Conservation (phyloP, 2,113 vertebrate genomes). For the Nerophis ophidion region DNA sequence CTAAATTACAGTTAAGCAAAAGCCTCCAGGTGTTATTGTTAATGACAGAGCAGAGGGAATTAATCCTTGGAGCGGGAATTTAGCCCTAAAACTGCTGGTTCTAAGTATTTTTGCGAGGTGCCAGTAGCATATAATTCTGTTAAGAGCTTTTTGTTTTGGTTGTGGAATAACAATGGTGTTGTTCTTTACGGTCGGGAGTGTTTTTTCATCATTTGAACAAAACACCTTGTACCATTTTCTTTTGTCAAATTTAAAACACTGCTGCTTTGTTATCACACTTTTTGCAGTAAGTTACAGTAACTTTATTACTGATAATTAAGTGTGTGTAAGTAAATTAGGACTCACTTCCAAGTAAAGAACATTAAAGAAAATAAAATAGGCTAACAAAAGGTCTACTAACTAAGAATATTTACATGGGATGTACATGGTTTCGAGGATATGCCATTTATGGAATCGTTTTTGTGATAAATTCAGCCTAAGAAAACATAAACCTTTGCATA, state of each 20-base stretch:
- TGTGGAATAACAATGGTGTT: constrained; percentile 8
- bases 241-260: background rate
- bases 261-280: background rate
- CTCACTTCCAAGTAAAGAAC: background rate
- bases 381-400: constrained; percentile 4
- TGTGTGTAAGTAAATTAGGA: background rate
- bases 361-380: constrained; percentile 13
- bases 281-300: background rate
- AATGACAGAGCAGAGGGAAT: constrained; percentile 8
- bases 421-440: background rate
- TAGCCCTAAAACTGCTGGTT: constrained; percentile 23
- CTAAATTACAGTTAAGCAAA: constrained; percentile 34
- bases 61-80: constrained; percentile 21
- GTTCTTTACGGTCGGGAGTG: background rate
- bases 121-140: constrained; percentile 34
- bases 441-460: constrained; percentile 14
- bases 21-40: constrained; percentile 44
- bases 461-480: constrained; percentile 11
- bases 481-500: background rate
- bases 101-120: constrained; percentile 13
- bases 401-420: constrained; percentile 16
- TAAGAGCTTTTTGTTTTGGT: background rate
- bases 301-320: background rate
- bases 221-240: background rate
- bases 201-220: background rate